These are phyloP conservation scores for Xylota sylvarum DNA, from an alignment of 2,888 invertebrate species.

Conservation along the genomic window DNA sequence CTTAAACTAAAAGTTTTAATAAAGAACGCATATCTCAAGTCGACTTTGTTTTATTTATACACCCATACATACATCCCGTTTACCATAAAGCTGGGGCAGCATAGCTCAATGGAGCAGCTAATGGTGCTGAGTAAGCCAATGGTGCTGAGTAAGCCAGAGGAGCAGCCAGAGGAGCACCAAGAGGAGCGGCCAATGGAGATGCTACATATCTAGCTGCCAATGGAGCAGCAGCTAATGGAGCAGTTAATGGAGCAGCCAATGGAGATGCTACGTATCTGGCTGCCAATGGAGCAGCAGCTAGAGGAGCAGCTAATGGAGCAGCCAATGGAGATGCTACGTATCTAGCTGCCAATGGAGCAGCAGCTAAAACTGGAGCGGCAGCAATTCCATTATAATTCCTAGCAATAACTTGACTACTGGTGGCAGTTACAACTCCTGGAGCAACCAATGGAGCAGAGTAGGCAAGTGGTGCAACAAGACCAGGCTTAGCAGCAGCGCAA, in stretches of 20 bases:
- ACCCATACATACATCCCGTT: neutral
- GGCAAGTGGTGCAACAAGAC: conserved; percentile 78
- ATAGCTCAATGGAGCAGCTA: conserved; percentile 83
- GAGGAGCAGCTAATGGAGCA: conserved; percentile 2
- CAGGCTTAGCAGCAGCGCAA: conserved; percentile 70
- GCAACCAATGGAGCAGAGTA: conserved; percentile 62
- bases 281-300: neutral
- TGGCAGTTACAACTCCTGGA: conserved; percentile 79
- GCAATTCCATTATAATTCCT: conserved; percentile 81
- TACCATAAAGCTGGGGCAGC: conserved; percentile 85
- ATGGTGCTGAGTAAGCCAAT: conserved; percentile 78
- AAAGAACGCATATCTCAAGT: too few species aligned
- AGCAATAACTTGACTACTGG: conserved; percentile 82
- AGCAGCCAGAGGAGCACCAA: conserved; percentile 29
- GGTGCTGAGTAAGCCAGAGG: conserved; percentile 17
- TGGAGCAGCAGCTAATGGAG: conserved; percentile 83
- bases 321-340: conserved; percentile 26
- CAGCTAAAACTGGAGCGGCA: conserved; percentile 82
- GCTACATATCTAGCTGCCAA: neutral
- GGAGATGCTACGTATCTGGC: too few species aligned
- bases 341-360: conserved; percentile 8
- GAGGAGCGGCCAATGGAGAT: conserved; percentile 40
- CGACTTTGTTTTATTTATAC: neutral
- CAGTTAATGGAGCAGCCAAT: conserved; percentile 83
- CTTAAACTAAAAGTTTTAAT: too few species aligned